These are phyloP conservation scores for Dicyrtomina minuta DNA, from an alignment of 2,888 invertebrate genomes.

Conservation along the genomic window DNA sequence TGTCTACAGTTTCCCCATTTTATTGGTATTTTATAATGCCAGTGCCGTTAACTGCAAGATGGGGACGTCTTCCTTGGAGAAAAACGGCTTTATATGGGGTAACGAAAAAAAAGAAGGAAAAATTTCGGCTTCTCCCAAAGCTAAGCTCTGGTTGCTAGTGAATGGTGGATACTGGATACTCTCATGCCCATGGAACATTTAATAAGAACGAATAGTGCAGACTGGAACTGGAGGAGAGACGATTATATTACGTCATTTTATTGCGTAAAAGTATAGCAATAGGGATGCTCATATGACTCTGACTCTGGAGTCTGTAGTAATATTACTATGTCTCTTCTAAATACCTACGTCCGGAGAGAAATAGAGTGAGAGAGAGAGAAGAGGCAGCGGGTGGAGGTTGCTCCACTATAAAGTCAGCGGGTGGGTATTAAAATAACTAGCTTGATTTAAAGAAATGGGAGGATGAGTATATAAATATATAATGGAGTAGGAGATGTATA, in stretches of 20 bases:
- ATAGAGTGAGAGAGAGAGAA: not conserved
- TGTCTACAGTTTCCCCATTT: not conserved
- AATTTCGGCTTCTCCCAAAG: slow-evolving; percentile 10
- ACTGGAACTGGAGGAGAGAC: slow-evolving; percentile 1
- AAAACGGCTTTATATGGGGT: not conserved
- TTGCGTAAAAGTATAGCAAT: not conserved
- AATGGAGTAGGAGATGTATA: not conserved
- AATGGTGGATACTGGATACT: not conserved
- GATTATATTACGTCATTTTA: slow-evolving; percentile 19
- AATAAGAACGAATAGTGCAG: not conserved
- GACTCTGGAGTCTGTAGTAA: not conserved
- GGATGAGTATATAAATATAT: not conserved
- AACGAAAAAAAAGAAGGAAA: not conserved
- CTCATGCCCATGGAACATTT: too few species aligned
- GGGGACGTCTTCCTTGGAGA: not conserved
- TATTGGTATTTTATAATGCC: too few species aligned
- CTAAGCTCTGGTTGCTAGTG: too few species aligned
- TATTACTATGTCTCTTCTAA: too few species aligned
- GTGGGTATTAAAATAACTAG: slow-evolving; percentile 17
- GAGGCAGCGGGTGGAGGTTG: not conserved
- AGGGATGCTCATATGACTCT: not conserved
- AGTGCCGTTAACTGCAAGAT: too few species aligned
- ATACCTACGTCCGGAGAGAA: too few species aligned
- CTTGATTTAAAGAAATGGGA: slow-evolving; percentile 11
- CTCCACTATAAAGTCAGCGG: not conserved